phyloP scores from a whole-genome alignment of 2,888 invertebrate species.

The Monopis laevigella region DNA sequence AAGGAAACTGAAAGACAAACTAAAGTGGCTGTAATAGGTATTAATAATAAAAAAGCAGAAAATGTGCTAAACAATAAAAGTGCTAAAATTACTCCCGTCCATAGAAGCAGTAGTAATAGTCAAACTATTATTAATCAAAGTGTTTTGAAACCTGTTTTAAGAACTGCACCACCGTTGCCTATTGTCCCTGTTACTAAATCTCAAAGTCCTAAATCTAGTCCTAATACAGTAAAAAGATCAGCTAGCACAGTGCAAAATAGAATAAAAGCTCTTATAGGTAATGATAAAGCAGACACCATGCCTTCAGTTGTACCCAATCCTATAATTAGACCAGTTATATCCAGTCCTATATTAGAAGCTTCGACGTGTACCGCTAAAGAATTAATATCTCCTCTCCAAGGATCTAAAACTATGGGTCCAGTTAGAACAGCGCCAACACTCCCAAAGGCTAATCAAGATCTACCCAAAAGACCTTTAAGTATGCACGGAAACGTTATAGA shows the following conservation, averaged over 20 bases:
- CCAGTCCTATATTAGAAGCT: slow-evolving; percentile 81
- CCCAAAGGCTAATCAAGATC: slow-evolving; percentile 40
- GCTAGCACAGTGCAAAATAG: slow-evolving; percentile 51
- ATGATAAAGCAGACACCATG: slow-evolving; percentile 48
- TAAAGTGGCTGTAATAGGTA: slow-evolving; percentile 22
- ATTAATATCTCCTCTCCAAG: slow-evolving; percentile 70
- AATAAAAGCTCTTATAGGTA: slow-evolving; percentile 49
- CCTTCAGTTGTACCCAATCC: slow-evolving; percentile 60
- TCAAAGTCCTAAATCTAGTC: slow-evolving; percentile 40
- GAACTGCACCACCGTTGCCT: slow-evolving; percentile 73
- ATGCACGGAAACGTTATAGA: slow-evolving; percentile 45
- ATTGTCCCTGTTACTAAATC: slow-evolving; percentile 55
- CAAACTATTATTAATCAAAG: slow-evolving; percentile 42
- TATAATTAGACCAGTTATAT: slow-evolving; percentile 79
- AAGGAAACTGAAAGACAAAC: background rate
- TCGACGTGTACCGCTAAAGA: slow-evolving; percentile 84
- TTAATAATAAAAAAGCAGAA: slow-evolving; percentile 13
- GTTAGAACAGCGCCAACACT: slow-evolving; percentile 67
- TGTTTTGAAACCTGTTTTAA: slow-evolving; percentile 51
- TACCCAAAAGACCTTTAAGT: slow-evolving; percentile 61
- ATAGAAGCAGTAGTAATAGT: slow-evolving; percentile 48
- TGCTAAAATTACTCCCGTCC: slow-evolving; percentile 64
- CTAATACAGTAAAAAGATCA: slow-evolving; percentile 40
- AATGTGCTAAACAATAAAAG: slow-evolving; percentile 39
- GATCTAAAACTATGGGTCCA: slow-evolving; percentile 67